Conservation (phyloP, 2,888 invertebrate genomes). For the Latrodectus hesperus region DNA sequence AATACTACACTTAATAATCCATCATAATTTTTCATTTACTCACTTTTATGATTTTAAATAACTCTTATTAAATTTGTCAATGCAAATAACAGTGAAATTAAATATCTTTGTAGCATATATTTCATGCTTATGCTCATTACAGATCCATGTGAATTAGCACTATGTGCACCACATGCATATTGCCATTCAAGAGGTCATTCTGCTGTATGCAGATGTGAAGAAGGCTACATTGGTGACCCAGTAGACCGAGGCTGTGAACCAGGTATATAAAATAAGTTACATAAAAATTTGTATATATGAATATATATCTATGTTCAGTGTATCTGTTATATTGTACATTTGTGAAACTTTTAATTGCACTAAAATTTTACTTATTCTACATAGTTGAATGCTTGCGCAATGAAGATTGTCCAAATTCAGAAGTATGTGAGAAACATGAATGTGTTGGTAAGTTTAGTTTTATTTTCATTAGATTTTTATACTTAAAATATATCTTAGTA, state of each 20-base stretch:
- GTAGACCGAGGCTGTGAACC: constrained; percentile 81
- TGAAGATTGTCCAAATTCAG: constrained; percentile 84
- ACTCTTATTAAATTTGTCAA: too few relatives aligned
- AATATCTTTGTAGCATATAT: too few relatives aligned
- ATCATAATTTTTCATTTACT: too few relatives aligned
- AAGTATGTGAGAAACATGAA: constrained; percentile 81
- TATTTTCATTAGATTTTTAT: too few relatives aligned
- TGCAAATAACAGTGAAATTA: too few relatives aligned
- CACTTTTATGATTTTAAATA: too few relatives aligned
- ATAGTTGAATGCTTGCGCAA: constrained; percentile 86
- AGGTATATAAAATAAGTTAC: constrained; percentile 25
- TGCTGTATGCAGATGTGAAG: constrained; percentile 80
- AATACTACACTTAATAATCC: too few relatives aligned
- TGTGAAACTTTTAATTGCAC: too few relatives aligned
- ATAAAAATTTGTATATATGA: neutral
- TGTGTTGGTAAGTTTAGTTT: constrained; percentile 81
- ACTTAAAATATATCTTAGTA: too few relatives aligned
- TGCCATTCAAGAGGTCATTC: constrained; percentile 78
- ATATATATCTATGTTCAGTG: too few relatives aligned
- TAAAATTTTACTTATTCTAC: neutral
- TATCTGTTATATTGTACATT: too few relatives aligned
- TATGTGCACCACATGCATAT: constrained; percentile 85
- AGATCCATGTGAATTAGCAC: constrained; percentile 83
- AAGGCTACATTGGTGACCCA: constrained; percentile 89
- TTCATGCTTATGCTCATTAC: constrained; percentile 71